phyloP scores from a whole-genome alignment of 2,888 invertebrate species.

The Trichopoda pennipes region DNA sequence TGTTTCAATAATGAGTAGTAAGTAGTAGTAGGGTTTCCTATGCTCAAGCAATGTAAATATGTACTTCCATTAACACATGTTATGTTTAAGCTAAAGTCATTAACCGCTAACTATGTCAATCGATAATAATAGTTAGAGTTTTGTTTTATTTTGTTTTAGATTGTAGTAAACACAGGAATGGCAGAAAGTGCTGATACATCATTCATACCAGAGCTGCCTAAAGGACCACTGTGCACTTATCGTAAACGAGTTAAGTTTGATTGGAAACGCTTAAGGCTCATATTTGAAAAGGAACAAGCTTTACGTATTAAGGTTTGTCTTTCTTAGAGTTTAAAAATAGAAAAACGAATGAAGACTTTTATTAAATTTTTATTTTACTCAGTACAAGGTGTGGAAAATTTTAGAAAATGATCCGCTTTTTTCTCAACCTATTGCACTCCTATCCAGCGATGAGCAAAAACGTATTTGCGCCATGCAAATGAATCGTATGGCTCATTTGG shows the following conservation, averaged over 20 bases:
- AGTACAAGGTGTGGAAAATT: slow-evolving; percentile 90
- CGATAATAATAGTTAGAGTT: slow-evolving; percentile 4
- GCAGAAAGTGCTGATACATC: slow-evolving; percentile 82
- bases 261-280: slow-evolving; percentile 91
- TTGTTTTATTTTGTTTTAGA: slow-evolving; percentile 52
- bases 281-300: slow-evolving; percentile 89
- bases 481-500: slow-evolving; percentile 85
- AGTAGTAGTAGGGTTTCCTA: slow-evolving; percentile 55
- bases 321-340: no score
- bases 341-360: neutral
- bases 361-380: slow-evolving; percentile 73
- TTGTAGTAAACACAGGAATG: slow-evolving; percentile 69
- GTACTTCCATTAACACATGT: slow-evolving; percentile 7
- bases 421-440: slow-evolving; percentile 84
- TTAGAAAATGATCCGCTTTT: slow-evolving; percentile 91
- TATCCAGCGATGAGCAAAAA: slow-evolving; percentile 88
- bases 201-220: slow-evolving; percentile 86
- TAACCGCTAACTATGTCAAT: slow-evolving; percentile 15
- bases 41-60: slow-evolving; percentile 1
- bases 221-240: slow-evolving; percentile 88
- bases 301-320: slow-evolving; percentile 88
- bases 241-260: slow-evolving; percentile 90
- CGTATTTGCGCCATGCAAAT: slow-evolving; percentile 86
- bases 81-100: slow-evolving; percentile 8
- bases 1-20: neutral